Evolutionary conservation across 1,140 invertebrate genomes (phyloP).

Genomic region (Littorina saxatilis): DNA sequence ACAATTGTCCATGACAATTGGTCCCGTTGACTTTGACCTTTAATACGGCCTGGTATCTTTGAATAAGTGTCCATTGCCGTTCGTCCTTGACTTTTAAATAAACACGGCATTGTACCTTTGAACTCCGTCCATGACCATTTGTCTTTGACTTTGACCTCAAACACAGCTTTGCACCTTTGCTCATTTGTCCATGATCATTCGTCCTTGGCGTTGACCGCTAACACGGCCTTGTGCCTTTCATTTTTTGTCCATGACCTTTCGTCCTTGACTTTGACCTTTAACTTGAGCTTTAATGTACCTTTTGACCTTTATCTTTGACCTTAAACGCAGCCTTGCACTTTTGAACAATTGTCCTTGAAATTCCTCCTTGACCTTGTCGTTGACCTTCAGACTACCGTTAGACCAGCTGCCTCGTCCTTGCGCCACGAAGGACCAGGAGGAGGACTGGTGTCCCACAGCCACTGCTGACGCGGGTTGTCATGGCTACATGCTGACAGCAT

Average conservation of each 20-base stretch:
- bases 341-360: not conserved
- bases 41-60: no score
- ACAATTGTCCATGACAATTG: no score
- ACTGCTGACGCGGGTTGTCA: not conserved
- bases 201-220: no score
- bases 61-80: no score
- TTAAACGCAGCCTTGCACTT: not conserved
- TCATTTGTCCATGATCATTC: no score
- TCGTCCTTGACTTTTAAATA: no score
- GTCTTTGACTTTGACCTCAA: no score
- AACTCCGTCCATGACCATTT: no score
- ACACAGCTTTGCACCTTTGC: no score
- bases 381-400: not conserved
- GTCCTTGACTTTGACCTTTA: not conserved
- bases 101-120: no score
- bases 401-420: not conserved
- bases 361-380: no score
- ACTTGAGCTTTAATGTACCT: not conserved
- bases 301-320: not conserved
- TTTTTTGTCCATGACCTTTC: not conserved
- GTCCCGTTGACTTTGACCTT: no score
- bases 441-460: slow-evolving; percentile 17
- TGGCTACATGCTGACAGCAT: not conserved
- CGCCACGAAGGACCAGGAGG: slow-evolving; percentile 1
- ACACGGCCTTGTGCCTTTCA: not conserved